phyloP scores from a whole-genome alignment of 2,113 vertebrate genomes.

The Rhynchomys soricoides region DNA sequence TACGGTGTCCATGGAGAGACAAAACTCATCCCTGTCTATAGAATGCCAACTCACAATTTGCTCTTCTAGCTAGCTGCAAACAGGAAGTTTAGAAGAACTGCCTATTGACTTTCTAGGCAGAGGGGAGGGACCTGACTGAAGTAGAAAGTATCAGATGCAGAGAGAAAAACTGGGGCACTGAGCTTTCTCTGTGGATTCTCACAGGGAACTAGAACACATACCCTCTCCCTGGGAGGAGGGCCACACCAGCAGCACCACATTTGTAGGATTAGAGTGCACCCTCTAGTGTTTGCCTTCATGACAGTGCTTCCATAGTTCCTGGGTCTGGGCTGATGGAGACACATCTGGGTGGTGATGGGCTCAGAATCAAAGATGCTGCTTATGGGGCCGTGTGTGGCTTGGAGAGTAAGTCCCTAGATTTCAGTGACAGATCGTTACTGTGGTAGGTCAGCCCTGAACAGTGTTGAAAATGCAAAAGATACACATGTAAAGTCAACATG shows the following conservation, averaged over 20 bases:
- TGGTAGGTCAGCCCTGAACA: not conserved
- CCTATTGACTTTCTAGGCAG: fast-evolving
- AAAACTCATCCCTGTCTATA: fast-evolving
- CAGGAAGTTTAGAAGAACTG: not conserved
- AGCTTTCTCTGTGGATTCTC: not conserved
- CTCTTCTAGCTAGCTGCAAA: not conserved
- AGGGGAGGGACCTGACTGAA: not conserved
- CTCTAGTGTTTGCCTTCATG: not conserved
- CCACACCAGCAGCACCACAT: no score
- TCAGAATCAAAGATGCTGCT: not conserved
- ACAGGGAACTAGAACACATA: fast-evolving
- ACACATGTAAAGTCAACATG: not conserved
- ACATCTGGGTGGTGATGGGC: not conserved
- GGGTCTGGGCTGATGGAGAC: not conserved
- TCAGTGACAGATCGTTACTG: no score
- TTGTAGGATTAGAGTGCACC: not conserved
- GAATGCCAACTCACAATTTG: not conserved
- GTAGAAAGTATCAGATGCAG: not conserved
- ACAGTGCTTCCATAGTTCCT: fast-evolving
- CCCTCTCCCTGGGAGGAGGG: fast-evolving
- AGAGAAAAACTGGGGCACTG: not conserved
- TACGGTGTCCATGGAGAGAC: not conserved
- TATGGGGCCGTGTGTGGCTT: fast-evolving
- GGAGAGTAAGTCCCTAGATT: not conserved
- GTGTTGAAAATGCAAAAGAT: not conserved